phyloP scores from a whole-genome alignment of 2,113 vertebrate genomes.

The Synodontis membranacea region DNA sequence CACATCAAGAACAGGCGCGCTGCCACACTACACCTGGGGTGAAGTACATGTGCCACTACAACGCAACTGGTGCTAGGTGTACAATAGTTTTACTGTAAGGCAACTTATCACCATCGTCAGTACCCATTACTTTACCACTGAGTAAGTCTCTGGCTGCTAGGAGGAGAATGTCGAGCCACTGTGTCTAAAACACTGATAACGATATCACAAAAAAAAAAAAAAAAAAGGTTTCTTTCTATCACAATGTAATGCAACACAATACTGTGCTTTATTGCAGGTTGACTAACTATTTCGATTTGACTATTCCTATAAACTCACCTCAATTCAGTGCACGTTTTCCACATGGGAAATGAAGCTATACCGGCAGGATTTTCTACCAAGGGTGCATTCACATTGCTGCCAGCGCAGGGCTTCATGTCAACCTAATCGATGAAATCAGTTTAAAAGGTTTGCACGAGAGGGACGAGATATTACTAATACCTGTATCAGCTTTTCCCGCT shows the following conservation, averaged over 20 bases:
- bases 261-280: constrained; percentile 54
- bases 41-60: constrained; percentile 36
- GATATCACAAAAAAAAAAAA: constrained; percentile 42
- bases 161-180: constrained; percentile 31
- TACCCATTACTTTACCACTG: constrained; percentile 34
- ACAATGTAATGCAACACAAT: constrained; percentile 47
- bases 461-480: too few species aligned
- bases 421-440: neutral
- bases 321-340: constrained; percentile 45
- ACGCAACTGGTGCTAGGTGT: constrained; percentile 46
- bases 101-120: constrained; percentile 37
- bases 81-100: constrained; percentile 50
- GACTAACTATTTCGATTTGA: constrained; percentile 41
- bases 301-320: constrained; percentile 43
- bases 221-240: constrained; percentile 39
- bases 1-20: constrained; percentile 37
- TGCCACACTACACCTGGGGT: constrained; percentile 38
- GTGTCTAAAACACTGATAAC: constrained; percentile 38
- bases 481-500: neutral
- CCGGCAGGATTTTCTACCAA: constrained; percentile 29
- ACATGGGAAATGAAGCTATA: constrained; percentile 24
- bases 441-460: neutral
- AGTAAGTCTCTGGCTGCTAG: constrained; percentile 21
- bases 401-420: neutral
- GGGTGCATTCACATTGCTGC: constrained; percentile 16